Evolutionary conservation across 2,113 vertebrate species (phyloP), one percentile per base, ranked within the genome.

Genomic region (Chaetodon auriga): DNA sequence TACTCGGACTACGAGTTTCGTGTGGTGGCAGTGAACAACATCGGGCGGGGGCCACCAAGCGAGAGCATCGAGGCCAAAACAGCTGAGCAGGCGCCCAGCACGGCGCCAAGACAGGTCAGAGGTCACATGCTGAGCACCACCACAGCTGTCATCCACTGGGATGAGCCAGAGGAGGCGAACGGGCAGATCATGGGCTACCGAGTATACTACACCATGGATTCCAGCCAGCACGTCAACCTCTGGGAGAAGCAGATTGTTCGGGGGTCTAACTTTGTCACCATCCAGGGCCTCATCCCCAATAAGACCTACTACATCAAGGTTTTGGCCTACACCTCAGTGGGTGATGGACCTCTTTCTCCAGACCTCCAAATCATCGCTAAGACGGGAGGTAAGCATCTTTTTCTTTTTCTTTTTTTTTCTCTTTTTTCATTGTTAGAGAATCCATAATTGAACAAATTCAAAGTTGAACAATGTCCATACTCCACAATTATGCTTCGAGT

Each of bases 341-440:
- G 98, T 3, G 98, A 99, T 68, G 98, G 98, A 54, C 98, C 98
- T 1, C 96, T 99, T 63, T 99, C 98, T 38, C 93, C 96, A 84
- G 98, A 99, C 85, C 97, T 99, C 87, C 98, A 99, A 91, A 99
- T 99, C 91, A 98, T 99, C 64, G 98, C 98, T 69, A 98, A 99
- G 90, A 99, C 98, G 35, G 98, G 98, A 97, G 98, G 98, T 99
- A 92, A 94, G 96, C 49, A 6, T 4, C 18, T 38, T 73, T 35
- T 78, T n/a, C n/a, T n/a, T n/a, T n/a, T n/a, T n/a, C n/a, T n/a
- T n/a, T n/a, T n/a, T n/a, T n/a, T n/a, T n/a, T n/a, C n/a, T n/a
- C n/a, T 23, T 71, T 6, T 51, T 19, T 11, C 15, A 0, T 45
- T 25, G 18, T 35, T 21, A 43, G 46, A 79, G 12, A 75, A 57